Conservation (phyloP, 2,113 vertebrate species). For the Petromus typicus region DNA sequence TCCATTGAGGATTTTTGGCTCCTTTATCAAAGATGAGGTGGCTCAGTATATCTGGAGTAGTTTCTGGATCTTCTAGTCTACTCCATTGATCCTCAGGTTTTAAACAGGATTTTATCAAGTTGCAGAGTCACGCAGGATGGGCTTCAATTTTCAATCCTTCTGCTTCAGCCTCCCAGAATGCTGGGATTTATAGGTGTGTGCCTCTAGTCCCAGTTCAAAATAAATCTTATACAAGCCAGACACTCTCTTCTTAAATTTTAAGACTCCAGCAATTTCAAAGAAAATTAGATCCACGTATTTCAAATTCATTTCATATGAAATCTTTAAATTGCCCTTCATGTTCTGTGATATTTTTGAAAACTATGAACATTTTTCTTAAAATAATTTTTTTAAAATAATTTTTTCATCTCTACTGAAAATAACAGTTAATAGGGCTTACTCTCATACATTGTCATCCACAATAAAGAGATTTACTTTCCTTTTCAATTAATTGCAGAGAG, state of each 20-base stretch:
- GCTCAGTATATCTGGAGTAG: too few species aligned
- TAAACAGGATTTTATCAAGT: background rate
- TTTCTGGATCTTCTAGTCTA: too few species aligned
- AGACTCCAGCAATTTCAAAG: background rate
- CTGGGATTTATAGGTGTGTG: background rate
- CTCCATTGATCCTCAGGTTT: too few species aligned
- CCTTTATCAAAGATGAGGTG: too few species aligned
- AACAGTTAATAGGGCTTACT: background rate
- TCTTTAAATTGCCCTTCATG: background rate
- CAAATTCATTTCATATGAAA: background rate
- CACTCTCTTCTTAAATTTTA: background rate
- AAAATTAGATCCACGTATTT: slow-evolving; percentile 15
- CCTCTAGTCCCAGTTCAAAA: background rate
- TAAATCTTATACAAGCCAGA: background rate
- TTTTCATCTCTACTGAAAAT: background rate
- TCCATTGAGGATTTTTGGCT: too few species aligned
- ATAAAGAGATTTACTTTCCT: background rate
- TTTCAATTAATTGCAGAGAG: background rate
- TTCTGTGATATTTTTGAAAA: background rate
- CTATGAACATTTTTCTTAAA: slow-evolving; percentile 37
- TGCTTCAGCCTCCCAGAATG: background rate
- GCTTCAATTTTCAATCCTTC: background rate
- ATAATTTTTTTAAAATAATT: slow-evolving; percentile 3
- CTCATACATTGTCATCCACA: background rate
- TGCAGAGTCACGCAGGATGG: background rate